Evolutionary conservation across 1,140 invertebrate genomes (phyloP), one percentile per base, ranked within the genome.

Genomic region (Sitophilus oryzae): DNA sequence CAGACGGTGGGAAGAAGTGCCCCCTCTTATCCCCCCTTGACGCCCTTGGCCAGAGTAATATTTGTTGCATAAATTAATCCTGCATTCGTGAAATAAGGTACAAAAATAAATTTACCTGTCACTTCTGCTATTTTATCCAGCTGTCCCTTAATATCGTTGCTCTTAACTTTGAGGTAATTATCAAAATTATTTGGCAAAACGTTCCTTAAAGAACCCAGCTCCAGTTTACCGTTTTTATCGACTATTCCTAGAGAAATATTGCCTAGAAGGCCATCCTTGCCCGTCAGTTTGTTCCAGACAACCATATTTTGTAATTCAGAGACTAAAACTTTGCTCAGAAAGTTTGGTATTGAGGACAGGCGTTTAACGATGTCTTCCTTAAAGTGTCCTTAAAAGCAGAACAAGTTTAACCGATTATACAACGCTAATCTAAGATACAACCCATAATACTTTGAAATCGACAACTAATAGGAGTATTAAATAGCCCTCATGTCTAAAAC

Each of bases 321-420:
- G 10, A 78, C 54, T 8, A 84, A 55, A 14, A 78, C 70, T 30
- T 79, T 73, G 56, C 77, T 77, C 15, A 83, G 68, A 59, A 79
- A 84, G 42, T 82, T 71, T 8, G 77, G 75, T 3, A 79, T 67
- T 0, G 61, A 61, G 11, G 66, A 60, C 21, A 82, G 44, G 63
- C 77, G 74, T 1, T 69, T 62, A 1, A 69, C 62, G 15, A 83
- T 69, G 62, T 78, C 76, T 18, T 73, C 56, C 30, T 68, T 71
- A 51, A 76, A 79, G 66, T 74, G 73, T 2, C 74, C 76, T 78
- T 57, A n/a, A 66, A 61, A 52, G 18, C 11, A 41, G 40, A 23
- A 5, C n/a, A n/a, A 40, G 14, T 22, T 16, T 3, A 49, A 14
- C 11, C n/a, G 1, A 3, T 20, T 14, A 45, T n/a, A n/a, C n/a